Base-by-base conservation (phyloP, 64 coral and sea anemone species). In the Porites lutea region DNA sequence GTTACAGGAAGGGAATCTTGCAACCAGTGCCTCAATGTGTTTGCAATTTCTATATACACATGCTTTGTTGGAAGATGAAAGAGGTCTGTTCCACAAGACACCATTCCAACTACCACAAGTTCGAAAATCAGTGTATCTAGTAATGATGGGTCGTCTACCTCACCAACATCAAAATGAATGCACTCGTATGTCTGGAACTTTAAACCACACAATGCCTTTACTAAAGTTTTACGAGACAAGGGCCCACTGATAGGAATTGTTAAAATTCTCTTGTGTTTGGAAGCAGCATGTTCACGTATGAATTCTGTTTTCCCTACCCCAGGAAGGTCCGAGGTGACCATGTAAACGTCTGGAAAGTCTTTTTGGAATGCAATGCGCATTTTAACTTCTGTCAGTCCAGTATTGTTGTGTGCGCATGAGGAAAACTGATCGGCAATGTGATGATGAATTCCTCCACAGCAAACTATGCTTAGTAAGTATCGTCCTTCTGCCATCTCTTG, bases 351-450 rank as follows among this genome's bases (percentile, higher is more conserved):
- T 13, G 93, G 93, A 55, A 76, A 95, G 15, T 58, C 21, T 76
- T 73, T 14, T 48, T 79, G 53, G 48, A 98, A 92, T 13, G 54
- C 86, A 4, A 47, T 14, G 21, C 87, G 88, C 2, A 98, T 75
- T 20, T 93, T 74, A 44, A 67, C 44, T 44, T 95, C 96, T 2
- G 89, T 69, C 86, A 98, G 95, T 13, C 96, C 96, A 76, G 86
- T 48, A 72, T 93, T 57, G 67, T 98, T 89, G 66, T 98, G 96
- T 11, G 71, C 82, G 16, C 72, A 72, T 63, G 92, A 61, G 5
- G 90, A 77, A 88, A 98, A 98, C n/a, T 98, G 89, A 76, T 98
- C 96, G 15, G 62, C 96, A 74, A 98, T 93, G 55, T 98, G 96
- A 80, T 98, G 93, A 69, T 98, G 96, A 65, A 80, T 57, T 4